These are phyloP conservation scores for Drosophila dunni DNA, from an alignment of 1,140 invertebrate species.

Conservation along the genomic window DNA sequence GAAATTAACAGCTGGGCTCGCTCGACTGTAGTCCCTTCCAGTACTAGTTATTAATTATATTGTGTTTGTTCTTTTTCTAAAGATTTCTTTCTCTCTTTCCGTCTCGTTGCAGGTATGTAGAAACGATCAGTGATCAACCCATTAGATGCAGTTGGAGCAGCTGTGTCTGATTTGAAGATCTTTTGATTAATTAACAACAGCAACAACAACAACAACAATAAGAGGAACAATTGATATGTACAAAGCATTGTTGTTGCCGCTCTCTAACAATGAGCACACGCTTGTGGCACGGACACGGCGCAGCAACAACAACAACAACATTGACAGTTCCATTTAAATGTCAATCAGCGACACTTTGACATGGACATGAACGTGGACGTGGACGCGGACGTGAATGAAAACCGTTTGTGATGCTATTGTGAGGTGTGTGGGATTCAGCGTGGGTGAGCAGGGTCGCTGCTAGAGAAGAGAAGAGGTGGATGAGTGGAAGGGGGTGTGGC, in stretches of 20 bases:
- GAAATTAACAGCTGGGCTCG: no score
- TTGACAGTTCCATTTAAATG: constrained; percentile 69
- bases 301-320: constrained; percentile 39
- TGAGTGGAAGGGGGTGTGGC: neutral
- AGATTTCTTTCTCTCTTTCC: neutral
- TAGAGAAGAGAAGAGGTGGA: neutral
- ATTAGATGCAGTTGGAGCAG: constrained; percentile 10
- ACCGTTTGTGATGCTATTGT: constrained; percentile 27
- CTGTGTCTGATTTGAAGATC: constrained; percentile 29
- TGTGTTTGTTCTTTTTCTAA: constrained; percentile 32
- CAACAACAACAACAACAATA: constrained; percentile 45
- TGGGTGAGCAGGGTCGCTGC: constrained; percentile 9
- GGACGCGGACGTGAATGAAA: constrained; percentile 26
- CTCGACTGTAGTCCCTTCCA: no score
- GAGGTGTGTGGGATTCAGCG: constrained; percentile 24
- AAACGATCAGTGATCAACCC: constrained; percentile 28
- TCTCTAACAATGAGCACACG: constrained; percentile 53
- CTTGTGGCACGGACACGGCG: constrained; percentile 38
- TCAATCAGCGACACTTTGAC: constrained; percentile 61
- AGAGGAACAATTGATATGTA: constrained; percentile 38
- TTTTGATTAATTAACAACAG: constrained; percentile 61
- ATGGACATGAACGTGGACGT: constrained; percentile 30
- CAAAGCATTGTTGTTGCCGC: constrained; percentile 46
- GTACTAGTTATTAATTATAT: constrained; percentile 35
- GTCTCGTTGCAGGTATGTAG: constrained; percentile 48